Percentiles rank a stretch among this genome's conserved stretches.
These are phyloP conservation scores for Tethya wilhelma DNA, from an alignment of 37 sponge, comb jelly and placozoan species.

Conservation along the genomic window DNA sequence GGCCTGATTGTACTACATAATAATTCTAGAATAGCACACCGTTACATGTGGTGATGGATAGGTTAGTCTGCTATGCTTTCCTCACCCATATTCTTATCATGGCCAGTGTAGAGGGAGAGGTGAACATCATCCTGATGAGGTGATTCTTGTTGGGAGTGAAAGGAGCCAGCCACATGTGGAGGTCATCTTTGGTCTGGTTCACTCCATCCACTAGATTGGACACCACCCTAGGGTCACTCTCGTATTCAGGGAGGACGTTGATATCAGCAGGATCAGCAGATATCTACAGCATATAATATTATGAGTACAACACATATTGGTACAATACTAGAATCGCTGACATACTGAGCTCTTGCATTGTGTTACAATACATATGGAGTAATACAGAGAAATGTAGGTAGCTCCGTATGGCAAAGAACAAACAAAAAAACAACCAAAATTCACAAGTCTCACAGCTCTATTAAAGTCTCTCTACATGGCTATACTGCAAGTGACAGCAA, in stretches of 20 bases:
- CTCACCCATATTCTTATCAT: conserved; percentile 96
- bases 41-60: too few species aligned
- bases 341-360: too few species aligned
- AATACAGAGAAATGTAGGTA: too few species aligned
- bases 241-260: conserved; percentile 88
- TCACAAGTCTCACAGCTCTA: not conserved
- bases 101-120: conserved; percentile 54
- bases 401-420: too few species aligned
- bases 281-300: conserved; percentile 53
- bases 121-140: conserved; percentile 68
- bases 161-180: conserved; percentile 99
- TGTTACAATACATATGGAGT: too few species aligned
- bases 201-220: conserved; percentile 91
- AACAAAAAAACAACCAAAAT: not conserved
- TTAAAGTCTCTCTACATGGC: not conserved
- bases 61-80: too few species aligned
- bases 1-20: not conserved
- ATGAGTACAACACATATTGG: not conserved
- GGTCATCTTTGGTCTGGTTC: conserved; percentile 93
- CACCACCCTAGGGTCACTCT: conserved; percentile 89
- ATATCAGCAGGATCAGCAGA: conserved; percentile 95
- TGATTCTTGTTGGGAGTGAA: conserved; percentile 84
- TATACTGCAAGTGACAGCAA: not conserved
- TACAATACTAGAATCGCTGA: too few species aligned
- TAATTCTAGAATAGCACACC: not conserved